Evolutionary conservation across 2,113 vertebrate genomes (phyloP), one percentile per base, ranked within the genome.

Genomic region (Miniopterus natalensis): DNA sequence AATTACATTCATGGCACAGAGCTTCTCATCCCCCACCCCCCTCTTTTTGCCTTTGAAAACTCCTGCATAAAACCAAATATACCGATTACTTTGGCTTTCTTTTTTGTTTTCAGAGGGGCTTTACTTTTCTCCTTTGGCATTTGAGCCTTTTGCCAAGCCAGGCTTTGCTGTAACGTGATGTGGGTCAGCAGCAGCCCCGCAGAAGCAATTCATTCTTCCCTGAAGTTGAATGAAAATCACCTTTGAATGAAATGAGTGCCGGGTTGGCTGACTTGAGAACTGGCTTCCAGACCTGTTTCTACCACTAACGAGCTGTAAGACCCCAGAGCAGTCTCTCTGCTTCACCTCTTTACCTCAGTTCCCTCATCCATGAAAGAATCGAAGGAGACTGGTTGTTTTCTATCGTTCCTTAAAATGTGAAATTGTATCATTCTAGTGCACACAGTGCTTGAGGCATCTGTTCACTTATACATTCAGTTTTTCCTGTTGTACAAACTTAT

Each of bases 71-170:
- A 95, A 96, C 14, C 70, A 88, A 96, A 90, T 71, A 81, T 29
- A 29, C 6, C 53, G 74, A 84, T 91, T 84, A 92, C 4, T 83
- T 73, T 25, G 74, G 59, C 42, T 96, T 96, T 94, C 31, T 86
- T 95, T 86, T 66, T 66, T 92, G 17, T 71, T 84, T 75, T 40
- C 71, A 77, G 92, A 92, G 55, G 84, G 59, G 49, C 13, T 90
- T 96, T 90, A 78, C n/a, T 94, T 95, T 66, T 73, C 23, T 86
- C 68, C 65, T 55, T 93, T 70, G 79, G 51, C 81, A 70, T 89
- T 29, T 83, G 51, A 95, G 93, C 15, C 70, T 88, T 79, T 49
- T 65, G 94, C 75, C 97, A 95, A 96, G 68, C 11, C 85, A 83
- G 11, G 36, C 55, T 81, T 95, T 55, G 51, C 81, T 20, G 88